Evolutionary conservation across 2,113 vertebrate genomes (phyloP).

Genomic region (pig (Sus scrofa)): T2T-Sscrofa CM000827.6:97076001-97076500

Average conservation of each 20-base stretch:
- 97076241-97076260: background rate
- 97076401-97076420: background rate
- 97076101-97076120: background rate
- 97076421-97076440: background rate
- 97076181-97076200: background rate
- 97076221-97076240: background rate
- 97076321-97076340: background rate
- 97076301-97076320: background rate
- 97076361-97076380: background rate
- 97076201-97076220: background rate
- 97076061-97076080: background rate
- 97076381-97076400: background rate
- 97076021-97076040: background rate
- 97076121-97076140: background rate
- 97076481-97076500: background rate
- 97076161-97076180: background rate
- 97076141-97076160: background rate
- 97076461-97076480: background rate
- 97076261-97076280: background rate
- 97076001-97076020: slow-evolving; percentile 12
- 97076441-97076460: background rate
- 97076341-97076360: background rate
- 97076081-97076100: background rate
- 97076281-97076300: background rate
- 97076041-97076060: background rate